Base-by-base conservation (phyloP, 2,113 vertebrate species). In the Megaceryle maxima region DNA sequence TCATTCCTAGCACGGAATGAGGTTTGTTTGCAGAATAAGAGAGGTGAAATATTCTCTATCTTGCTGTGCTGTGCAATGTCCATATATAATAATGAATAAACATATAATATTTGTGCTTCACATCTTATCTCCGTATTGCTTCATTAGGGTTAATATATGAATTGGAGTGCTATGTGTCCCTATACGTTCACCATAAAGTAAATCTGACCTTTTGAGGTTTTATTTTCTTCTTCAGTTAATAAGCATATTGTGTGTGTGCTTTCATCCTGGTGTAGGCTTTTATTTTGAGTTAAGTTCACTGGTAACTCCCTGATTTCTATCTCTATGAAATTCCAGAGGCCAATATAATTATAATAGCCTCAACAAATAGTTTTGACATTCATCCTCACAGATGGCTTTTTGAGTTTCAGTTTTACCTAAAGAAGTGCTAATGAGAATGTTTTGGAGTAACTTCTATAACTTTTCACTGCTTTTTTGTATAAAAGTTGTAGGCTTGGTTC, bases 401-500 rank as follows among this genome's bases (percentile, higher is more conserved):
- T 84, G 66, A 55, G 75, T 85, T 55, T 83, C 41, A 16, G 51
- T 90, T 53, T 62, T 92, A 64, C 56, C 33, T 96, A 87, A 96
- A 83, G 84, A 96, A 92, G 69, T 86, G 59, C 75, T 91, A 87
- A 83, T 83, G 77, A 94, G 85, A 80, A 87, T 50, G 16, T 84
- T 89, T 78, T 82, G 48, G 66, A 72, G 14, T 75, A 67, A 91
- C n/a, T 81, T 75, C 46, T 87, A 0, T 84, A 83, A 83, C 29
- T 94, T 94, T 78, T 41, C 51, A 28, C 48, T 68, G 57, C 73
- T 87, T 96, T 67, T 31, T 87, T 92, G 12, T 63, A 2, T 37
- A 21, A 67, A 35, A 75, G 43, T 68, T 62, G 33, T 24, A 72
- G 51, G 22, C 41, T 70, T 81, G 74, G 60, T 68, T 94, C 68